Evolutionary conservation across 1,140 invertebrate species (phyloP), one percentile per base, ranked within the genome.

Genomic region (Solenopsis fugax): DNA sequence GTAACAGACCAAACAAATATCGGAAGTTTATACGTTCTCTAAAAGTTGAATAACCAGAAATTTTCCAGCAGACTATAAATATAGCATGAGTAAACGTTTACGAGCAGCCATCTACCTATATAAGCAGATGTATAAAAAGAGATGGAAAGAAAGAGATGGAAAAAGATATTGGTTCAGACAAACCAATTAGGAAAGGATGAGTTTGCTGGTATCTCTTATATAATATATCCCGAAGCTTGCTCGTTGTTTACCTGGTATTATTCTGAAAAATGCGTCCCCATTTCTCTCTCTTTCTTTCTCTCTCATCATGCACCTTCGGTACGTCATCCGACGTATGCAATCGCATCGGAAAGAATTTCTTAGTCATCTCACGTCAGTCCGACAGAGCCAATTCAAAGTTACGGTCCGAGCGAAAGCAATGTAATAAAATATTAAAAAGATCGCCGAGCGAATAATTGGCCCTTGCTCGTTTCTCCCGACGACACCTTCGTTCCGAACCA

Each of bases 151-250:
- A 29, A 87, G 69, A 88, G 62, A 75, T 54, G 50, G 50, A 65
- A 41, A 62, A 54, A 85, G 54, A 81, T 86, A 90, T 86, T 86
- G 75, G 50, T 69, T 85, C 50, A 69, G 62, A 89, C 85, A 72
- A 81, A 64, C 80, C 85, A 91, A 91, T 89, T 91, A 91, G 62
- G 56, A 18, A 71, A 75, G 65, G 62, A 90, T 90, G 73, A 85
- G 80, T 84, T 88, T 78, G 60, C 41, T 89, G 76, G 69, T 81
- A 73, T 56, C 62, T 87, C 13, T 85, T 87, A 64, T 73, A 86
- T 78, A 69, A 69, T 69, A 69, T 29, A 86, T 87, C 64, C 9
- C 29, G 13, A 37, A 86, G 60, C 34, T 82, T 41, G 54, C 21
- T 54, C 6, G 48, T 48, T 60, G 12, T 50, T 73, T 24, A 45